phyloP scores from a whole-genome alignment of 2,888 invertebrate genomes.

The Tortrix viridana region DNA sequence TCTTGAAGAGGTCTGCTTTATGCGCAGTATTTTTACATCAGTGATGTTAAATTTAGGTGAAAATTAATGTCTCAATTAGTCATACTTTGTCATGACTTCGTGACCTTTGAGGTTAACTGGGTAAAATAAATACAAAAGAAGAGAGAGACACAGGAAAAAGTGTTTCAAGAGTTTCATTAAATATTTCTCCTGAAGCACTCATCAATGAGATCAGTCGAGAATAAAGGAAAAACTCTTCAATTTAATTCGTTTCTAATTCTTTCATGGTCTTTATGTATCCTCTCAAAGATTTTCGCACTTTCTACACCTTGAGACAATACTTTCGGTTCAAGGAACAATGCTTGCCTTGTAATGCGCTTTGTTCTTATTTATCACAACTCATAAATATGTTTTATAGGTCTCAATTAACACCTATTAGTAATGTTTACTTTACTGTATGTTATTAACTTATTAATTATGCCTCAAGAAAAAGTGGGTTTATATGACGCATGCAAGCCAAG shows the following conservation, averaged over 20 bases:
- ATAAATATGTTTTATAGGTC: slow-evolving; percentile 19
- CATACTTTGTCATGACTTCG: slow-evolving; percentile 11
- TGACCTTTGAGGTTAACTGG: slow-evolving; percentile 4
- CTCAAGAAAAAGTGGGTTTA: slow-evolving; percentile 43
- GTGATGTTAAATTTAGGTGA: slow-evolving; percentile 16
- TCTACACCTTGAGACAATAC: too few relatives aligned
- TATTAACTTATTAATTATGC: background rate
- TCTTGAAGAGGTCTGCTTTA: slow-evolving; percentile 9
- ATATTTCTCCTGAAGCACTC: too few relatives aligned
- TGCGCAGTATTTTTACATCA: slow-evolving; percentile 6
- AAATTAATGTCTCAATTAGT: slow-evolving; percentile 10
- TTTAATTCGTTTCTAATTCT: background rate
- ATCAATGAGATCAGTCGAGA: too few relatives aligned
- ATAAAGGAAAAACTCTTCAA: too few relatives aligned
- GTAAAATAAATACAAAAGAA: background rate
- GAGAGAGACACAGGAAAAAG: background rate
- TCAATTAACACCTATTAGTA: slow-evolving; percentile 15
- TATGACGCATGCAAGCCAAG: slow-evolving; percentile 67
- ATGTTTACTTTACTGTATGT: background rate
- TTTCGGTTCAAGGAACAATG: slow-evolving; percentile 5
- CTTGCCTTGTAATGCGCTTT: slow-evolving; percentile 5
- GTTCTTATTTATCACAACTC: slow-evolving; percentile 18
- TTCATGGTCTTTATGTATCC: background rate
- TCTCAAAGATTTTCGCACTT: slow-evolving; percentile 8
- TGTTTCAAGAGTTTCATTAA: too few relatives aligned